A percentile compares a stretch with the other conserved stretches of the same genome.
These are phyloP conservation scores for Fulica atra DNA, from an alignment of 2,113 vertebrate genomes.

Conservation along the genomic window DNA sequence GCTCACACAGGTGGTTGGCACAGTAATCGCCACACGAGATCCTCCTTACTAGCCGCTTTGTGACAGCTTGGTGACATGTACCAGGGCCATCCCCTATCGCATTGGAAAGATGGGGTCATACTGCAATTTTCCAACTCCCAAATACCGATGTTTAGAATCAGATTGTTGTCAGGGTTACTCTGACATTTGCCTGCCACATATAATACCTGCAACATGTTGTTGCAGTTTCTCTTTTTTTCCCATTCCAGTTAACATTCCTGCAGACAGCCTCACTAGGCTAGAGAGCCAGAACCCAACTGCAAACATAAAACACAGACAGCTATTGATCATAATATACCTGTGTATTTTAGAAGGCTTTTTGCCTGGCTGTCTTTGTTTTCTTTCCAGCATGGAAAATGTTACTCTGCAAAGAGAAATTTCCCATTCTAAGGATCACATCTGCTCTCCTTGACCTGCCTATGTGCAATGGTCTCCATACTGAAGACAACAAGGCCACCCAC, in stretches of 20 bases:
- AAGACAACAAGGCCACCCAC: neutral
- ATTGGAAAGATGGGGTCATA: neutral
- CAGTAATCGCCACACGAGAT: rapidly evolving
- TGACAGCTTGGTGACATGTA: neutral
- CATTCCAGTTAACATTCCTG: neutral
- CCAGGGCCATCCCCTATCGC: neutral
- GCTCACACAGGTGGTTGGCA: neutral
- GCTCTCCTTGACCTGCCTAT: neutral
- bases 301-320: neutral
- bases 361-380: neutral
- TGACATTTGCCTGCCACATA: neutral
- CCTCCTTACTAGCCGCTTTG: neutral
- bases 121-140: neutral
- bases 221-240: neutral
- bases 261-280: neutral
- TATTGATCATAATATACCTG: neutral
- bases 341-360: neutral
- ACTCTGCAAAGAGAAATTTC: neutral
- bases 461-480: neutral
- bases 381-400: neutral
- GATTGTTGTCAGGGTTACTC: neutral
- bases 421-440: neutral
- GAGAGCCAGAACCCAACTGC: neutral
- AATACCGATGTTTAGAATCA: neutral
- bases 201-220: neutral